Conservation (phyloP, 2,888 invertebrate species). For the Papilio elwesi region DNA sequence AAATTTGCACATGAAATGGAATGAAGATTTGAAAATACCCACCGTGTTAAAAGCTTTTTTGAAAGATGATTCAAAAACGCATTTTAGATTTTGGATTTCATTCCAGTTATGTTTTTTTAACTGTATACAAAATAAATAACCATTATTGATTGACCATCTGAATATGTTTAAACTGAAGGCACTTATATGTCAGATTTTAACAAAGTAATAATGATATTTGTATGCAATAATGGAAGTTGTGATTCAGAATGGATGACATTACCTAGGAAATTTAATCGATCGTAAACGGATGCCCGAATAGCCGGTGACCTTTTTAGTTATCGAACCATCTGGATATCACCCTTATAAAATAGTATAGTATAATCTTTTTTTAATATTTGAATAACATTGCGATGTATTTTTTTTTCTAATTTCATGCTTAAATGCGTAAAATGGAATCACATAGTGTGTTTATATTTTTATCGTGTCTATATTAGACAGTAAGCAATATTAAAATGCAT, state of each 20-base stretch:
- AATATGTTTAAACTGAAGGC: no score
- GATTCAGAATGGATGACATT: not conserved
- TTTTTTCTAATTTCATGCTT: no score
- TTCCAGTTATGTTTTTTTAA: not conserved
- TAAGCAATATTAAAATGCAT: no score
- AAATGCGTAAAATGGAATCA: no score
- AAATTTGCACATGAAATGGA: not conserved
- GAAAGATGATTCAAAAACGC: not conserved
- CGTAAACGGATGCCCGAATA: slow-evolving; percentile 5
- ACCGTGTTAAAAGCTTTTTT: not conserved
- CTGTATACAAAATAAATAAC: no score
- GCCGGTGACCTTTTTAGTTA: slow-evolving; percentile 12
- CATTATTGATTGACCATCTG: no score
- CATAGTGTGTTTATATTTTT: no score
- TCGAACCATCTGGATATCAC: slow-evolving; percentile 8
- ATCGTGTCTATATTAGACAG: no score
- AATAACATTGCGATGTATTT: no score
- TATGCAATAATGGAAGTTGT: not conserved
- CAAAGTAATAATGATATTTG: no score
- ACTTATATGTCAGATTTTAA: no score
- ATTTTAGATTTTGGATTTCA: slow-evolving; percentile 14
- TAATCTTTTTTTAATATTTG: not conserved
- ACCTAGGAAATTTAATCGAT: slow-evolving; percentile 1
- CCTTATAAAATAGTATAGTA: not conserved
- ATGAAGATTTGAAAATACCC: not conserved